These are phyloP conservation scores for Chloroceryle aenea DNA, from an alignment of 2,113 vertebrate species.

Conservation along the genomic window DNA sequence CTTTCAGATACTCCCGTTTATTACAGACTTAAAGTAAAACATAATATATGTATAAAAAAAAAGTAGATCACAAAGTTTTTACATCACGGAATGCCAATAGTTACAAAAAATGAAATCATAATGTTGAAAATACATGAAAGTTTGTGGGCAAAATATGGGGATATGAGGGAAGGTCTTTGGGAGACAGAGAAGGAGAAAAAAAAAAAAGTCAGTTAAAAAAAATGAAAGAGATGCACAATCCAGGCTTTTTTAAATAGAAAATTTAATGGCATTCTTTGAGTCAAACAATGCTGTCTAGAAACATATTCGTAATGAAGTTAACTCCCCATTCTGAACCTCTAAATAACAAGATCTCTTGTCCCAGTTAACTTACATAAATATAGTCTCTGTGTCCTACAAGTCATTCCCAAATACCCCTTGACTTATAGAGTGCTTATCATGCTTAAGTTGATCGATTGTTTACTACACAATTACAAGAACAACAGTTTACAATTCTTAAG, in stretches of 20 bases:
- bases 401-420: not conserved
- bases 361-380: not conserved
- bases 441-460: conserved; percentile 64
- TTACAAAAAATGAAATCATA: not conserved
- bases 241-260: conserved; percentile 27
- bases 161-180: not conserved
- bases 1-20: conserved; percentile 26
- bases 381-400: not conserved
- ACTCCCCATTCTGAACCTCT: not conserved
- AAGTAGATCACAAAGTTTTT: not conserved
- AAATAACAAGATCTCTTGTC: not conserved
- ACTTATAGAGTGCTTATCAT: conserved; percentile 69
- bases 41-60: not conserved
- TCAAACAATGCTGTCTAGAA: conserved; percentile 26
- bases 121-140: not conserved
- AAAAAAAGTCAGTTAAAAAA: not conserved
- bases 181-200: not conserved
- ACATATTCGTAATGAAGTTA: not conserved
- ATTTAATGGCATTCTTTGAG: conserved; percentile 46
- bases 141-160: not conserved
- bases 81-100: not conserved
- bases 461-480: conserved; percentile 71
- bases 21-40: conserved; percentile 10
- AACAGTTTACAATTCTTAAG: conserved; percentile 63
- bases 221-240: not conserved